These are phyloP conservation scores for Pseudomyrmex cubaensis DNA, from an alignment of 1,140 invertebrate species.

Conservation along the genomic window DNA sequence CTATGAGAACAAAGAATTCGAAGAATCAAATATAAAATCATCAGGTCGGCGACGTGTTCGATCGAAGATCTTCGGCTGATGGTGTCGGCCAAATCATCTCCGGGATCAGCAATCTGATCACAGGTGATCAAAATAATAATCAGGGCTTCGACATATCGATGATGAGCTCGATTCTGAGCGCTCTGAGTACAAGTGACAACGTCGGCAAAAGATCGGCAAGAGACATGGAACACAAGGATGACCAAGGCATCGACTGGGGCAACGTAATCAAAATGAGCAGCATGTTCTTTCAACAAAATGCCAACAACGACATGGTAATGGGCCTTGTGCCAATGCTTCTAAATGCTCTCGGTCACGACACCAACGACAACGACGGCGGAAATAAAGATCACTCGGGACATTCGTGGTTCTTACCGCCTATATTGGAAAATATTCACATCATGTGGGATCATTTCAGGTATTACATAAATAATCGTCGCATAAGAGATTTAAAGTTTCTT, in stretches of 20 bases:
- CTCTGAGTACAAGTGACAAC: constrained; percentile 72
- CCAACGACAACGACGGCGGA: constrained; percentile 81
- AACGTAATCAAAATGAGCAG: constrained; percentile 88
- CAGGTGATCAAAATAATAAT: constrained; percentile 82
- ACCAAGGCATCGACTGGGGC: constrained; percentile 84
- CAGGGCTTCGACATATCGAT: constrained; percentile 86
- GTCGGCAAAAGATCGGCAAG: constrained; percentile 74
- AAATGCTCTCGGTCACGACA: constrained; percentile 84
- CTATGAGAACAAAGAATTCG: not conserved
- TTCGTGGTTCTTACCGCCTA: constrained; percentile 89
- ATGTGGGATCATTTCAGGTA: constrained; percentile 91
- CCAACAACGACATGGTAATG: constrained; percentile 86
- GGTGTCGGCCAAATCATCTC: constrained; percentile 79
- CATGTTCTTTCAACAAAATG: constrained; percentile 85
- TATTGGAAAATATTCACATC: constrained; percentile 90
- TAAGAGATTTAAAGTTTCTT: too few species aligned
- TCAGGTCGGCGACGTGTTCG: constrained; percentile 74
- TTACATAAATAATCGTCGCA: not conserved
- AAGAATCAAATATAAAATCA: constrained; percentile 12
- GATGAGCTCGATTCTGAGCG: constrained; percentile 85
- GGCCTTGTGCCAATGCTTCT: constrained; percentile 88
- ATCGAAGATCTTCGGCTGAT: constrained; percentile 65
- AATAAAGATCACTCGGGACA: constrained; percentile 89
- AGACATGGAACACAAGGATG: constrained; percentile 65
- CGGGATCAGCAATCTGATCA: constrained; percentile 85